These are phyloP conservation scores for Tenthredo livida DNA, from an alignment of 2,888 invertebrate species.

Conservation along the genomic window DNA sequence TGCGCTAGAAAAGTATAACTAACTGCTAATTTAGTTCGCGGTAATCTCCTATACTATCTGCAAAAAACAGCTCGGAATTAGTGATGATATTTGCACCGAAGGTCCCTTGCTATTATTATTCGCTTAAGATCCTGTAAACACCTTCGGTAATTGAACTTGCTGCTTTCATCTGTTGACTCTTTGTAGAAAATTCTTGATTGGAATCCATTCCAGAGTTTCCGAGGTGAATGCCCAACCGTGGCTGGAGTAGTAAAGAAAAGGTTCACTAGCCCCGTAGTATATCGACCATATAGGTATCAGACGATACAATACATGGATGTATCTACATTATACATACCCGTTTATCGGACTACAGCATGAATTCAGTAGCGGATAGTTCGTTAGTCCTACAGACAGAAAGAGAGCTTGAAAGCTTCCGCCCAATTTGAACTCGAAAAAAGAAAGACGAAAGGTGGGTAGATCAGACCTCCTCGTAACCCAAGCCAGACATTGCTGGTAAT, in stretches of 20 bases:
- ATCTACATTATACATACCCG: neutral
- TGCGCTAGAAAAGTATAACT: neutral
- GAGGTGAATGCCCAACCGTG: conserved; percentile 11
- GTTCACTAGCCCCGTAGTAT: neutral
- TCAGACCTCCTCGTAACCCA: conserved; percentile 11
- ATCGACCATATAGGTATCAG: neutral
- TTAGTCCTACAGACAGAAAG: neutral
- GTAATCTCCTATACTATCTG: neutral
- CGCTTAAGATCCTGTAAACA: neutral
- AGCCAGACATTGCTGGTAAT: conserved; percentile 1
- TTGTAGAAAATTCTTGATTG: neutral
- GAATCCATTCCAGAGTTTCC: neutral
- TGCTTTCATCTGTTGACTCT: neutral
- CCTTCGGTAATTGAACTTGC: neutral
- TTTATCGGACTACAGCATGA: neutral
- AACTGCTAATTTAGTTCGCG: neutral
- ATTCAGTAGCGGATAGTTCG: neutral
- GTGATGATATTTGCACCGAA: neutral
- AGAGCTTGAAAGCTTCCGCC: conserved; percentile 12
- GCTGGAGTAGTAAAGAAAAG: neutral
- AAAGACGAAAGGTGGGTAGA: neutral
- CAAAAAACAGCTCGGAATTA: neutral
- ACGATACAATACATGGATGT: neutral
- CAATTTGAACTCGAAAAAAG: neutral
- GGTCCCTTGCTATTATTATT: neutral